These are phyloP conservation scores for Oligia fasciuncula DNA, from an alignment of 2,888 invertebrate species.

Conservation along the genomic window DNA sequence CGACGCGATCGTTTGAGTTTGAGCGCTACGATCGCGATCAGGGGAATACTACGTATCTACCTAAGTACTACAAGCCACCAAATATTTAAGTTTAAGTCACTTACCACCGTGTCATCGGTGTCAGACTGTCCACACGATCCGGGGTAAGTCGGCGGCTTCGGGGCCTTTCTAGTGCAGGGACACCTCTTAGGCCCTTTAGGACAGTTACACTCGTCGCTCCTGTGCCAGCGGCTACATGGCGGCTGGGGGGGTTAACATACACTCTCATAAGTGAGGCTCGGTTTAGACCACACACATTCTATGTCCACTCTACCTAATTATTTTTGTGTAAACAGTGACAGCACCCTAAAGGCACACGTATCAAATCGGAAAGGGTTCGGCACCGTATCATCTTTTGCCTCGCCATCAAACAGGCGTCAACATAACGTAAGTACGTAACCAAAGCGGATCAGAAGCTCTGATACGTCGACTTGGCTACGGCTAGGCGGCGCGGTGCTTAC, in stretches of 20 bases:
- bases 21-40: background rate
- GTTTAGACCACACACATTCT: background rate
- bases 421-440: too few species aligned
- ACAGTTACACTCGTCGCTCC: constrained; percentile 81
- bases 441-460: too few species aligned
- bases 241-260: constrained; percentile 67
- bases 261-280: background rate
- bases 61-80: background rate
- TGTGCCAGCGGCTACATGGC: constrained; percentile 81
- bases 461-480: too few species aligned
- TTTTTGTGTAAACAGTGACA: background rate
- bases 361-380: too few species aligned
- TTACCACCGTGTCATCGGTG: constrained; percentile 70
- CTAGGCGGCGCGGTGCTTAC: too few species aligned
- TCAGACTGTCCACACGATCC: constrained; percentile 69
- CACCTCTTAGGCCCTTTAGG: constrained; percentile 81
- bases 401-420: too few species aligned
- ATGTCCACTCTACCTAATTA: background rate
- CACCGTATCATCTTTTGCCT: too few species aligned
- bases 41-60: background rate
- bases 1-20: background rate
- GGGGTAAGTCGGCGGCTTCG: constrained; percentile 70
- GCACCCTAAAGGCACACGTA: background rate
- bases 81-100: constrained; percentile 16
- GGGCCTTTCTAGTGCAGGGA: constrained; percentile 75